Base-by-base conservation (phyloP, 37 sponge, comb jelly and placozoan genomes). In the Oscarella lobularis region DNA sequence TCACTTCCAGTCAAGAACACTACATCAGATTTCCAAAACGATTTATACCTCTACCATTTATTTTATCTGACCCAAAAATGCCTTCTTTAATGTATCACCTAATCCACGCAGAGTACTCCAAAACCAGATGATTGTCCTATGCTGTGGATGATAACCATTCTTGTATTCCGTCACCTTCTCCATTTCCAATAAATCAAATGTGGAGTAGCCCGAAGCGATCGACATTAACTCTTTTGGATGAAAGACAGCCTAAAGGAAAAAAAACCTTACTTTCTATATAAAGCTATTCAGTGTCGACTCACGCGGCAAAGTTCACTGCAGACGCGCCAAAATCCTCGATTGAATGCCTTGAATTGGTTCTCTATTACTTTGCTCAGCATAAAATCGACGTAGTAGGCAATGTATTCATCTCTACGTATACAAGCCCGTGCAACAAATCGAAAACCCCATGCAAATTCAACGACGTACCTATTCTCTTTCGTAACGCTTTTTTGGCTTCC, bases 1-100 rank as follows among this genome's bases (percentile, higher is more conserved):
- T 92, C 82, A 41, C 85, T 78, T 32, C 94, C 94, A 3, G 94
- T 92, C 77, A 79, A 76, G 79, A 92, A 92, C 2, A 81, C 85
- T 89, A 77, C 27, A 48, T 48, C 20, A 48, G 20, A 27, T 48
- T 48, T 27, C 60, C 20, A 27, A 48, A 48, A 48, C 20, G 20
- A 48, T 48, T 48, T 27, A 48, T 48, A 48, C 9, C 20, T 48
- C 20, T 31, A 39, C 2, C 9, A 3, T n/a, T 77, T 71, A 35
- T 9, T 67, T 35, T 3, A 33, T 72, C 83, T 73, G 4, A 91
- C 92, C 75, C 1, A 97, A 77, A 73, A 97, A 88, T 75, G 86
- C 84, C 67, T 74, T 83, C 77, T 92, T 90, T 6, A 73, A 71
- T 3, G 79, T 85, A 4, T 67, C 32, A 32, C 87, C 78, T 20